These are phyloP conservation scores for Hycleus cichorii DNA, from an alignment of 1,140 invertebrate species.

Conservation along the genomic window DNA sequence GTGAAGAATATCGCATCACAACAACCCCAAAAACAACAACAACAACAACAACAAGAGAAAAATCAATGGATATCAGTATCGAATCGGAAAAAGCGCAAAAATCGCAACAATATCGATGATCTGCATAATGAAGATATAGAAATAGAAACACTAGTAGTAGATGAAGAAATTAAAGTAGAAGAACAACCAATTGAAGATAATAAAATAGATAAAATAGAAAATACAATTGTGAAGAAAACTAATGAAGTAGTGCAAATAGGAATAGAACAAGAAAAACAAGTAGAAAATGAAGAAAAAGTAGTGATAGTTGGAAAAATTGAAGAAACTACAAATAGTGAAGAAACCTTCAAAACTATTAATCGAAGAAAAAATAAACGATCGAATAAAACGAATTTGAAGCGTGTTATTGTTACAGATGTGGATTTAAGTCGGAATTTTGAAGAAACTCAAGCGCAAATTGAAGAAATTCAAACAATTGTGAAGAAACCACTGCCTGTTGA, in stretches of 20 bases:
- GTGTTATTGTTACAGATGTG: slow-evolving; percentile 34
- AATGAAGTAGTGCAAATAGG: not conserved
- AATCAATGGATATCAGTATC: slow-evolving; percentile 39
- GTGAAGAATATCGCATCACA: not conserved
- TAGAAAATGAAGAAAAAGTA: not conserved
- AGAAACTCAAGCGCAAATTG: not conserved
- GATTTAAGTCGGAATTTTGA: not conserved
- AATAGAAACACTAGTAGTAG: not conserved
- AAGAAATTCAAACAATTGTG: slow-evolving; percentile 6
- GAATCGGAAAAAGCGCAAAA: slow-evolving; percentile 37
- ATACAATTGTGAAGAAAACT: slow-evolving; percentile 16
- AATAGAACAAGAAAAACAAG: slow-evolving; percentile 1
- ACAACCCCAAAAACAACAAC: not conserved
- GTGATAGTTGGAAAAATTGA: not conserved
- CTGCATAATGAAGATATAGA: too few relatives aligned
- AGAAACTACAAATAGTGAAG: not conserved
- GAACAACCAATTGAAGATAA: not conserved
- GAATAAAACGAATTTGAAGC: slow-evolving; percentile 17
- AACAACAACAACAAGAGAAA: slow-evolving; percentile 5
- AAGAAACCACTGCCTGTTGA: not conserved
- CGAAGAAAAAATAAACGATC: too few relatives aligned
- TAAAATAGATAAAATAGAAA: slow-evolving; percentile 16
- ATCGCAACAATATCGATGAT: slow-evolving; percentile 18
- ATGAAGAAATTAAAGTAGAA: slow-evolving; percentile 7
- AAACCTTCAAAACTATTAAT: too few relatives aligned